Conservation (phyloP, 2,113 vertebrate genomes). For the Semnopithecus entellus region DNA sequence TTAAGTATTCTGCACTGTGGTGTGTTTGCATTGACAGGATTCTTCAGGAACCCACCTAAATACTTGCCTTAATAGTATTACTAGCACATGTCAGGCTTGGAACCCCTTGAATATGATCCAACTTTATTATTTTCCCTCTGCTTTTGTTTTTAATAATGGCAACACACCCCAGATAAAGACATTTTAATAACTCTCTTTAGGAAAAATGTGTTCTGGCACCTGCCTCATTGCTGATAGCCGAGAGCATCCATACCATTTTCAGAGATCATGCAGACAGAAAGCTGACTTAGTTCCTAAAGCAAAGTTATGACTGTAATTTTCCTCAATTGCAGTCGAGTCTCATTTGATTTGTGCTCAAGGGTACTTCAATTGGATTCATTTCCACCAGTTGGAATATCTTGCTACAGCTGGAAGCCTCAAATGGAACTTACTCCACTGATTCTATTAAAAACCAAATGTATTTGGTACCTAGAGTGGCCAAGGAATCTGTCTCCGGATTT, state of each 20-base stretch:
- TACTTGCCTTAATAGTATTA: conserved; percentile 20
- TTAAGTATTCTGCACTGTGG: not conserved
- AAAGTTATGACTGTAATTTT: conserved; percentile 84
- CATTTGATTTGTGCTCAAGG: conserved; percentile 87
- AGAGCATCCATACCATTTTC: conserved; percentile 74
- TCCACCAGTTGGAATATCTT: conserved; percentile 82
- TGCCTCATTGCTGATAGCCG: conserved; percentile 65
- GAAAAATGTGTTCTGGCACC: conserved; percentile 75
- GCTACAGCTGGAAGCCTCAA: conserved; percentile 79
- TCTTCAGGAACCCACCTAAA: conserved; percentile 46
- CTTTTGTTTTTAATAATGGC: conserved; percentile 77
- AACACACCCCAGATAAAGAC: conserved; percentile 73
- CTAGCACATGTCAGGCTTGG: conserved; percentile 34
- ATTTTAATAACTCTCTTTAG: conserved; percentile 81
- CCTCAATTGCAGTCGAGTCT: conserved; percentile 82
- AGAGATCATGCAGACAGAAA: conserved; percentile 75
- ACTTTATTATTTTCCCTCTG: conserved; percentile 65
- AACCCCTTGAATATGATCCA: conserved; percentile 53
- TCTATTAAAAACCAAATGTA: conserved; percentile 74
- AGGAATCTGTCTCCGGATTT: conserved; percentile 54
- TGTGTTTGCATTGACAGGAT: not conserved
- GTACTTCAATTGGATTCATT: conserved; percentile 81
- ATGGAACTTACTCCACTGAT: conserved; percentile 74
- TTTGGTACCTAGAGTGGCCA: conserved; percentile 57
- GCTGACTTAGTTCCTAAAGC: conserved; percentile 76